Base-by-base conservation (phyloP, 2,888 invertebrate genomes). In the Macrosoma leucophasiata region DNA sequence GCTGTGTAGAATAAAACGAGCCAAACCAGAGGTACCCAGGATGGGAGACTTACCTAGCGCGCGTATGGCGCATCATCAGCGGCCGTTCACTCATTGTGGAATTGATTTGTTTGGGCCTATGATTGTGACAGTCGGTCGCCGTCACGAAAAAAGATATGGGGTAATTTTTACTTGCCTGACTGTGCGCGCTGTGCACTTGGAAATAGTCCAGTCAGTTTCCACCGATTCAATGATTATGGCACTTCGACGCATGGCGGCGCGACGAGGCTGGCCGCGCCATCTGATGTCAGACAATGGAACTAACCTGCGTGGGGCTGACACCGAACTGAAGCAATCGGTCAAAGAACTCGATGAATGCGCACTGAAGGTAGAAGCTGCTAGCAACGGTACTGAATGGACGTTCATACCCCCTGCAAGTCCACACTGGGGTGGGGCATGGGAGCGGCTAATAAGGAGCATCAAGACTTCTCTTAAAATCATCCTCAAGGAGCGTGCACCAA, bases 151-250 rank as follows among this genome's bases (percentile, higher is more conserved):
- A 7, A 12, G n/a, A n/a, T 51, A 42, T 13, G 49, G 46, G 1
- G 47, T 43, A 1, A n/a, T 50, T 2, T 52, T 52, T 21, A 49
- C 46, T 4, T 50, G 50, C 13, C 18, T 50, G 0, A 48, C 50
- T 3, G 39, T 45, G 5, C 26, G 48, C 8, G 47, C 48, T 1
- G 15, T 48, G 4, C 48, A 48, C 17, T 24, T 50, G 6, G 50
- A 52, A 22, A 5, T 46, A 1, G 50, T 46, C 1, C 1, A n/a
- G 1, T 28, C 22, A 1, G 33, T 48, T 0, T 46, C 41, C 1
- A 29, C 50, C 0, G 50, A 52, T 15, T 32, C 49, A 0, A 8
- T 45, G 3, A 43, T 55, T 1, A 48, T 51, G 48, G 50, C 50
- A 0, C 29, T 55, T 4, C 33, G 48, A 1, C 12, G 54, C 1